These are phyloP conservation scores for Glomeris maerens DNA, from an alignment of 1,140 invertebrate species.

Conservation along the genomic window DNA sequence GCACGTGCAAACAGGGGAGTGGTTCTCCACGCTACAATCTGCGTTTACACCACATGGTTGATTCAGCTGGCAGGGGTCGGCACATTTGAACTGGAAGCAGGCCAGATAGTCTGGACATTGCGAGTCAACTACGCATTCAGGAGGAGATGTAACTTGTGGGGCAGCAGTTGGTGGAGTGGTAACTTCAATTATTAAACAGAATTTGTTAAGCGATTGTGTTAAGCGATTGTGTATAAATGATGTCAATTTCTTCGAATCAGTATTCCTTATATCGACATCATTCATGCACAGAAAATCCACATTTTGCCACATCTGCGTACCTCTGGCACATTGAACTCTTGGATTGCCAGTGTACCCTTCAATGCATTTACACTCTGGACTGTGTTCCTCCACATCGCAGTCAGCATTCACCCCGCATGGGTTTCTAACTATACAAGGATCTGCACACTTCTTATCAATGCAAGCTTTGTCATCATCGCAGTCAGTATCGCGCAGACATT, in stretches of 20 bases:
- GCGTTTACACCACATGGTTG: conserved; percentile 58
- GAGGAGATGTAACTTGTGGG: not conserved
- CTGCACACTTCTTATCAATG: conserved; percentile 25
- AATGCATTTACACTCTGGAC: conserved; percentile 23
- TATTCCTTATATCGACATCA: too few species aligned
- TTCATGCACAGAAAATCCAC: conserved; percentile 21
- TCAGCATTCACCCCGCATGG: conserved; percentile 24
- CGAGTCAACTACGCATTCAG: too few species aligned
- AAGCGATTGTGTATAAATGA: too few species aligned
- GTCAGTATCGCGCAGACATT: not conserved
- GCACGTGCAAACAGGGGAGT: conserved; percentile 69
- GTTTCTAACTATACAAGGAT: conserved; percentile 23
- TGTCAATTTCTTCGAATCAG: too few species aligned
- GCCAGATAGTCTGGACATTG: conserved; percentile 17
- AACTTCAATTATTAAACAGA: not conserved
- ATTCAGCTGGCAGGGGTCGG: conserved; percentile 18
- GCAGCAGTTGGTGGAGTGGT: not conserved
- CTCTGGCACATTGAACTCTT: conserved; percentile 22
- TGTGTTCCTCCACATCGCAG: conserved; percentile 25
- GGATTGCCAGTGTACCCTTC: conserved; percentile 26
- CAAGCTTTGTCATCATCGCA: conserved; percentile 24
- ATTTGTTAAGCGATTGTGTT: not conserved
- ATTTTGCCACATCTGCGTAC: conserved; percentile 24
- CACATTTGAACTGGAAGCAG: conserved; percentile 22
- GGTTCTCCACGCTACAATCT: conserved; percentile 62